A percentile compares a stretch with the other conserved stretches of the same genome.
Conservation (phyloP, 2,888 invertebrate species). For the Xylota segnis region DNA sequence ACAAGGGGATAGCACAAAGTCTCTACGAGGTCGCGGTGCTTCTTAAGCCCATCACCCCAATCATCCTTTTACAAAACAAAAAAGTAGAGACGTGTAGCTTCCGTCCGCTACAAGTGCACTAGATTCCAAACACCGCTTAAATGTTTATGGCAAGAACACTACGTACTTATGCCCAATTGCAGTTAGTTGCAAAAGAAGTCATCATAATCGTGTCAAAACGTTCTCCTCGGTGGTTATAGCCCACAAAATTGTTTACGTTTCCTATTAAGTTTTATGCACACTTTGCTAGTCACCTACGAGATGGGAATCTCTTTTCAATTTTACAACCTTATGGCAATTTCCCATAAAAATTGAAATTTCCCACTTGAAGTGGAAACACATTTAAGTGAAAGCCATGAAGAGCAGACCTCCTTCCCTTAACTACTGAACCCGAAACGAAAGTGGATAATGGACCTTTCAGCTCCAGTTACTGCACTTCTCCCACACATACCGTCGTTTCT, state of each 20-base stretch:
- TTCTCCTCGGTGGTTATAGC: neutral
- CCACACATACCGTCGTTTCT: neutral
- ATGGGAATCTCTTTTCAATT: neutral
- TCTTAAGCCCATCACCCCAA: too few species aligned
- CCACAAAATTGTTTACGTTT: neutral
- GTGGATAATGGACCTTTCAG: conserved; percentile 10
- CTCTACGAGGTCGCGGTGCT: too few species aligned
- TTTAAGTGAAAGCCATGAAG: conserved; percentile 13
- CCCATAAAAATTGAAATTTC: neutral
- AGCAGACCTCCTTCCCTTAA: neutral
- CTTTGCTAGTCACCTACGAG: neutral
- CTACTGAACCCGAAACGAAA: conserved; percentile 7
- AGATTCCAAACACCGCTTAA: too few species aligned
- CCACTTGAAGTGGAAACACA: neutral
- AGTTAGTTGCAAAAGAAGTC: too few species aligned
- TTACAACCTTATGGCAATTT: neutral
- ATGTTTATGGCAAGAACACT: too few species aligned
- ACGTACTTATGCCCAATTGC: too few species aligned
- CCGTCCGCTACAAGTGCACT: too few species aligned
- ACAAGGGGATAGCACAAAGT: too few species aligned
- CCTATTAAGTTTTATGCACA: neutral
- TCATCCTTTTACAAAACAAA: too few species aligned
- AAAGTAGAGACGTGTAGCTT: too few species aligned
- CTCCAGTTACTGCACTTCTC: neutral
- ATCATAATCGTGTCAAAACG: too few species aligned